A percentile compares a stretch with the other conserved stretches of the same genome.
phyloP scores from a whole-genome alignment of 2,888 invertebrate genomes.

The Antheraea yamamai region DNA sequence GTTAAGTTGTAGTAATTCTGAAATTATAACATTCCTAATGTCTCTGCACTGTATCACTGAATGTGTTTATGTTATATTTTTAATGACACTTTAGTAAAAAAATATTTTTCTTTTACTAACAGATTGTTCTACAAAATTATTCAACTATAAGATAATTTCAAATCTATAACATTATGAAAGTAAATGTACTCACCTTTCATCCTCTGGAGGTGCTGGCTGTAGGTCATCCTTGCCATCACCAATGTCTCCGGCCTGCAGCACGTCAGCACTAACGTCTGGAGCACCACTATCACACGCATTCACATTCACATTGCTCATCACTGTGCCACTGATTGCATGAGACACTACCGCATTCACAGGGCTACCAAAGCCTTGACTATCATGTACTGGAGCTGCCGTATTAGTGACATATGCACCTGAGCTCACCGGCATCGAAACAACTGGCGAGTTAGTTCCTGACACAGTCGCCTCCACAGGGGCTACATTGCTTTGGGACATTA shows the following conservation, averaged over 20 bases:
- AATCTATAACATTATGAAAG: neutral
- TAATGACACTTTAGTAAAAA: neutral
- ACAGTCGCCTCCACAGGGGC: constrained; percentile 72
- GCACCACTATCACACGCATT: constrained; percentile 77
- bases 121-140: neutral
- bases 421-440: constrained; percentile 75
- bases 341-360: constrained; percentile 79
- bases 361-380: constrained; percentile 78
- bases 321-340: constrained; percentile 72
- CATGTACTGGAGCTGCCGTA: constrained; percentile 63
- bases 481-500: constrained; percentile 79
- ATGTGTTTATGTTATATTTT: neutral
- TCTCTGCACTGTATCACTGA: neutral
- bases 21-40: neutral
- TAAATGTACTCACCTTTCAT: constrained; percentile 73
- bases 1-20: neutral
- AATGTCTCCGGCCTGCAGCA: constrained; percentile 63
- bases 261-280: constrained; percentile 61
- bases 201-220: constrained; percentile 64
- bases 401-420: constrained; percentile 67
- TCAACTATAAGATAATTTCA: neutral
- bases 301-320: constrained; percentile 75
- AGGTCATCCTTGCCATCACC: constrained; percentile 75
- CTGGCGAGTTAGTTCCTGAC: constrained; percentile 78
- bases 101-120: neutral